These are phyloP conservation scores for Elymnias hypermnestra DNA, from an alignment of 1,140 invertebrate genomes.

Conservation along the genomic window DNA sequence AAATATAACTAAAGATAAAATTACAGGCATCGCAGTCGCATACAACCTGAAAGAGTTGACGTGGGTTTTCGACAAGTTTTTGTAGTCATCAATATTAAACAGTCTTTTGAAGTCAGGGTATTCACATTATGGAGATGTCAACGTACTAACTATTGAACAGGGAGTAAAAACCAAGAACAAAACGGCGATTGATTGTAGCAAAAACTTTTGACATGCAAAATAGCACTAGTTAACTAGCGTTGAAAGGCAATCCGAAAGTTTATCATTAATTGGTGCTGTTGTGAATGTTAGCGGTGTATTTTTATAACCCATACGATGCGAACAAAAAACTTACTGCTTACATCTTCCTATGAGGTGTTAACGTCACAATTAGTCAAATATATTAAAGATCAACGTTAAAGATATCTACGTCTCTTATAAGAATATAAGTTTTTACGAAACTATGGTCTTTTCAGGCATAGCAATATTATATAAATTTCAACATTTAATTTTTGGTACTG, in stretches of 20 bases:
- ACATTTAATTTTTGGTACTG: too few species aligned
- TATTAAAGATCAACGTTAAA: conserved; percentile 4
- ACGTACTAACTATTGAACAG: conserved; percentile 17
- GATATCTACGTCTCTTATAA: too few species aligned
- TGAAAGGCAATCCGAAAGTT: conserved; percentile 52
- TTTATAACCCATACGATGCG: conserved; percentile 21
- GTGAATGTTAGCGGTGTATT: conserved; percentile 37
- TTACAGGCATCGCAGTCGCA: too few species aligned
- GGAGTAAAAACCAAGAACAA: conserved; percentile 24
- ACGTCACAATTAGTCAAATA: conserved; percentile 30
- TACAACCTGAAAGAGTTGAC: neutral
- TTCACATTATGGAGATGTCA: conserved; percentile 26
- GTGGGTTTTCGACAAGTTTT: neutral
- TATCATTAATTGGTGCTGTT: conserved; percentile 55
- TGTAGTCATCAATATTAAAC: conserved; percentile 4
- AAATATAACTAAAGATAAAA: too few species aligned
- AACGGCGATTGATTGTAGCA: conserved; percentile 43
- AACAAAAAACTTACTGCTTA: conserved; percentile 13
- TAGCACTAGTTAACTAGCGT: conserved; percentile 37
- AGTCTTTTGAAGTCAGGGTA: neutral
- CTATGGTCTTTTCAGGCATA: too few species aligned
- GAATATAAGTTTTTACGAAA: too few species aligned
- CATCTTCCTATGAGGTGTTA: conserved; percentile 23
- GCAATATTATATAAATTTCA: too few species aligned
- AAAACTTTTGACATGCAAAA: conserved; percentile 47